phyloP scores from a whole-genome alignment of 2,888 invertebrate genomes.

The Drosophila peninsularis region DNA sequence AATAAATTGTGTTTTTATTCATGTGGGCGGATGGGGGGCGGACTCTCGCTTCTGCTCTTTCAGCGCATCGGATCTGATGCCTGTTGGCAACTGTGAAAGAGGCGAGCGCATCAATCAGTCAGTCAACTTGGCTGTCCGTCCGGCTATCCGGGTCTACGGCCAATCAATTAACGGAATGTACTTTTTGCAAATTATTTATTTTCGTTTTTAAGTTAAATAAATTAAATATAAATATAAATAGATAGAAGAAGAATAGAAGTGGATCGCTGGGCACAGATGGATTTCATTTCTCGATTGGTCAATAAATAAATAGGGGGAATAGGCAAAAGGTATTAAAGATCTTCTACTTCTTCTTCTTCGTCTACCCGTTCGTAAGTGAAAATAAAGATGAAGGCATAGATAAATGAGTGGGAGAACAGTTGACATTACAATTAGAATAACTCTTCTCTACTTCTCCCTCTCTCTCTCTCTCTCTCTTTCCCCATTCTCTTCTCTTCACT shows the following conservation, averaged over 20 bases:
- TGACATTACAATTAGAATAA: not conserved
- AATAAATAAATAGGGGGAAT: constrained; percentile 33
- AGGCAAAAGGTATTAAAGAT: not conserved
- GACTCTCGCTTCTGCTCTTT: no score
- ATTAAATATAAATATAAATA: constrained; percentile 24
- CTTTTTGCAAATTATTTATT: constrained; percentile 24
- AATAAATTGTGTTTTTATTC: not conserved
- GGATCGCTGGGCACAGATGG: constrained; percentile 9
- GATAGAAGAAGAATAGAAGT: constrained; percentile 10
- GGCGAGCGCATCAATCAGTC: no score
- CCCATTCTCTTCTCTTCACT: not conserved
- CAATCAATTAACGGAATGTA: not conserved
- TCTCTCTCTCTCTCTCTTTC: not conserved
- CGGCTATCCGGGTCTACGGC: not conserved
- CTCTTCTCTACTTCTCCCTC: not conserved
- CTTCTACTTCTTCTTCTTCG: not conserved
- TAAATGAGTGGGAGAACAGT: not conserved
- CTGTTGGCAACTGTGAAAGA: no score
- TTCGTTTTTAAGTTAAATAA: constrained; percentile 43
- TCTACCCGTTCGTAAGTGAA: not conserved
- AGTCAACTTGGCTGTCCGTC: no score
- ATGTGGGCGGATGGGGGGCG: not conserved
- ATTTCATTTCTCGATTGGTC: constrained; percentile 2
- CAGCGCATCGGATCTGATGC: no score
- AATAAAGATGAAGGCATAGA: not conserved